Base-by-base conservation (phyloP, 2,113 vertebrate species). In the Microcebus jonahi region DNA sequence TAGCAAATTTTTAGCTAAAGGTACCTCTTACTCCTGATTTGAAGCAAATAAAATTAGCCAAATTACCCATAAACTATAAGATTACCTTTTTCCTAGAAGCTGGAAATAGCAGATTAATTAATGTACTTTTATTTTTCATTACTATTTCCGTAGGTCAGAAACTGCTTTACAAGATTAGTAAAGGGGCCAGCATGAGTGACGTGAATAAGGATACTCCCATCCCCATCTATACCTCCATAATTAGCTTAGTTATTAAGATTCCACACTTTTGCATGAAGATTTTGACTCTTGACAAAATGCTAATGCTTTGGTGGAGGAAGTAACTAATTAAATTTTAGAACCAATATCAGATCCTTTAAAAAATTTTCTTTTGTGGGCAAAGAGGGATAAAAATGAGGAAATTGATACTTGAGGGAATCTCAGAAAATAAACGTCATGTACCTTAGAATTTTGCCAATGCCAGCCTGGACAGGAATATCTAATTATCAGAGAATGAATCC, bases 21-120 rank as follows among this genome's bases (percentile, higher is more conserved):
- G 11, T 89, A n/a, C 25, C 25, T 25, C 25, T 65, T 81, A 61
- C 42, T 67, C 21, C 85, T 67, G 23, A 55, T 80, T 65, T 92
- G 79, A 85, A 85, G 73, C 11, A 94, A 15, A 45, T 61, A 71
- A 70, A 79, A 75, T 76, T 73, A 59, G 31, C 55, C 45, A 81
- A 11, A 79, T 31, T 80, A 36, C 61, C 34, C 21, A 45, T 63
- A 91, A 89, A 76, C 31, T 92, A 1, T 95, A 84, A 76, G 39
- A 67, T 90, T 94, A 42, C 25, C 27, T 88, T 87, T 97, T 25
- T 94, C 45, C 59, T 73, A 42, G 36, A 76, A 68, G 14, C 11
- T 79, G 75, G 55, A 94, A 88, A 95, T 57, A 73, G 20, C 53
- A 71, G 68, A 36, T 85, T 80, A 76, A 36, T 85, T 80, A 75